phyloP scores from a whole-genome alignment of 2,113 vertebrate genomes.

The Cyanoderma ruficeps region DNA sequence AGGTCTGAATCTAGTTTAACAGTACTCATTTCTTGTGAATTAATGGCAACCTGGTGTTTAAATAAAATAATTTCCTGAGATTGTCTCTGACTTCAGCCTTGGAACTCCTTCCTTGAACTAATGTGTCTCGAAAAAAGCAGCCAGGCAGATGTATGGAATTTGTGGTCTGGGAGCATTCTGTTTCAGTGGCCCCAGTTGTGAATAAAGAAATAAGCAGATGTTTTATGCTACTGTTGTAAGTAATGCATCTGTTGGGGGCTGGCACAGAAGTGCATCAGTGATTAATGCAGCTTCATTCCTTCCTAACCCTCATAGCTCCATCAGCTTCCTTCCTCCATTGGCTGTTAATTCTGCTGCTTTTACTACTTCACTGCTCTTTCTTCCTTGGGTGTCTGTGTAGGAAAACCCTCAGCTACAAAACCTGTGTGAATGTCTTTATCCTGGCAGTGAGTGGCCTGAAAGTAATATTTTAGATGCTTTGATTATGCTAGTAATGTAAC shows the following conservation, averaged over 20 bases:
- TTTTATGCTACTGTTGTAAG: neutral
- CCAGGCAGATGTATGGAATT: neutral
- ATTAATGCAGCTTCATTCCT: neutral
- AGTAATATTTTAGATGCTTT: neutral
- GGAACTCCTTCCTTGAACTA: neutral
- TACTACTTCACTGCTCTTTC: neutral
- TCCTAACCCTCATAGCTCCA: neutral
- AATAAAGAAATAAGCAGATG: neutral
- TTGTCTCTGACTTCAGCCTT: neutral
- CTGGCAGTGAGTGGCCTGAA: neutral
- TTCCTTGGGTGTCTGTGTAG: neutral
- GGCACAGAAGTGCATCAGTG: neutral
- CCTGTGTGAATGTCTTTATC: neutral
- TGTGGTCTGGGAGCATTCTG: neutral
- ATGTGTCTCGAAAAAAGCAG: neutral
- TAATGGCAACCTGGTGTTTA: neutral
- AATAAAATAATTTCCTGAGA: neutral
- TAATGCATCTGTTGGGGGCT: neutral
- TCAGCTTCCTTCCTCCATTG: neutral
- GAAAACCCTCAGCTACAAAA: neutral
- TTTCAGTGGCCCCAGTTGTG: neutral
- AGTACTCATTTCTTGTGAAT: neutral
- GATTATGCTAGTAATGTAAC: neutral
- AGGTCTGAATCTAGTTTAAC: neutral
- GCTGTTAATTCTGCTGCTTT: neutral